Evolutionary conservation across 1,140 invertebrate genomes (phyloP), one percentile per base, ranked within the genome.

Genomic region (Trinorchestia longiramus): DNA sequence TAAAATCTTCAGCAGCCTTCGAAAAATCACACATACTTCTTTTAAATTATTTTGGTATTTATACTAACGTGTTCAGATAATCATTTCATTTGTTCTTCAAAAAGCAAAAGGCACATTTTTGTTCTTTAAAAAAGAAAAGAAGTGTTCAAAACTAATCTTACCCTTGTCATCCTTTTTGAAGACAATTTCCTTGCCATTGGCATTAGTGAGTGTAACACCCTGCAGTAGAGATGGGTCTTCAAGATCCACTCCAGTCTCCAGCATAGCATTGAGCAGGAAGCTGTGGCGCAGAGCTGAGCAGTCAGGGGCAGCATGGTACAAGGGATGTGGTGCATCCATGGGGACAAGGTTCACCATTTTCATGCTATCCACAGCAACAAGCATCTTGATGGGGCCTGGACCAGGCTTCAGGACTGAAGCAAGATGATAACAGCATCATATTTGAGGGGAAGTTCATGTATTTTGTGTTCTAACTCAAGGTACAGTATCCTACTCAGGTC

Each of bases 211-310:
- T 19, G 92, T 47, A 40, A 94, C 11, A 8, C 92, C 92, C 92
- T 43, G 6, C 92, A 94, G 43, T 0, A 94, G 0, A 23, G 43
- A 42, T 3, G 92, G 43, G 92, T 94, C 92, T 15, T 44, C 92
- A 11, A 47, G 40, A 47, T 94, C 44, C 40, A 94, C 11, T 11
- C 4, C 3, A 40, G 8, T 15, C 43, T 94, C 92, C 8, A 94
- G 36, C 92, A 94, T 94, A 8, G 92, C 43, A 40, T 94, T 94
- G 92, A 94, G 92, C 43, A 94, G 44, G 92, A 94, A 94, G 92
- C 92, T 94, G 92, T 94, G 92, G 23, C 92, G 92, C 43, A 94
- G 92, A n/a, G 43, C 43, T 28, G 92, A 94, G 92, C 40, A 94
- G 0, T 94, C 92, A 15, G 92, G 92, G 92, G 43, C 92, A 45